These are phyloP conservation scores for Trichosurus vulpecula DNA, from an alignment of 2,797 vertebrate genomes.

Conservation along the genomic window DNA sequence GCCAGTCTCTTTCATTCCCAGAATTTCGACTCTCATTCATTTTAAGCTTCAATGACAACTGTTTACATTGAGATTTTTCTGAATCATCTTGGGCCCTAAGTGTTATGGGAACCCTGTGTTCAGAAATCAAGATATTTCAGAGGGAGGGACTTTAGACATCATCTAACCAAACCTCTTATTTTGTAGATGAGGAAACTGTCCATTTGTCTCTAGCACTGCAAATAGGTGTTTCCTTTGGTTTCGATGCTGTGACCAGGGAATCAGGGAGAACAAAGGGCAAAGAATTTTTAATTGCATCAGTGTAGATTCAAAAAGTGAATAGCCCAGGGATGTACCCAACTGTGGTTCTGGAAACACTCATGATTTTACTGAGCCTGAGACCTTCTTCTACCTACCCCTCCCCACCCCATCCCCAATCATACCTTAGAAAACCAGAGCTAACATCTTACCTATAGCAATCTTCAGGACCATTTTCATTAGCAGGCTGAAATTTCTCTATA, in stretches of 20 bases:
- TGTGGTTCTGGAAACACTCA: neutral
- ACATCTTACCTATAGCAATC: neutral
- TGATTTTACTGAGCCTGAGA: neutral
- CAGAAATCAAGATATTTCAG: neutral
- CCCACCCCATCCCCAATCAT: fast-evolving
- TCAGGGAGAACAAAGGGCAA: neutral
- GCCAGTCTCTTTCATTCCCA: neutral
- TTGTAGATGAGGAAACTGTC: neutral
- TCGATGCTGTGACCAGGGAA: neutral
- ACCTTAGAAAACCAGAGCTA: neutral
- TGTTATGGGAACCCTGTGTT: neutral
- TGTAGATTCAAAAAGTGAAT: fast-evolving
- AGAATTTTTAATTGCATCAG: neutral
- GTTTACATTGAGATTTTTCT: neutral
- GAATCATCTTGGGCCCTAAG: neutral
- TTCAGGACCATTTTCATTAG: neutral
- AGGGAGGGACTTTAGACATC: neutral
- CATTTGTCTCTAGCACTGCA: neutral
- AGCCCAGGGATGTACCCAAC: neutral
- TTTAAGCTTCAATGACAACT: neutral
- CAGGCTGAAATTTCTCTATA: neutral
- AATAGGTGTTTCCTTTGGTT: neutral
- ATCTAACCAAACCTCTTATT: neutral
- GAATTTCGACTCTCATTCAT: neutral
- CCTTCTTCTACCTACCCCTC: fast-evolving